Conservation (phyloP, 2,888 invertebrate species). For the Drosophila imparisetae region DNA sequence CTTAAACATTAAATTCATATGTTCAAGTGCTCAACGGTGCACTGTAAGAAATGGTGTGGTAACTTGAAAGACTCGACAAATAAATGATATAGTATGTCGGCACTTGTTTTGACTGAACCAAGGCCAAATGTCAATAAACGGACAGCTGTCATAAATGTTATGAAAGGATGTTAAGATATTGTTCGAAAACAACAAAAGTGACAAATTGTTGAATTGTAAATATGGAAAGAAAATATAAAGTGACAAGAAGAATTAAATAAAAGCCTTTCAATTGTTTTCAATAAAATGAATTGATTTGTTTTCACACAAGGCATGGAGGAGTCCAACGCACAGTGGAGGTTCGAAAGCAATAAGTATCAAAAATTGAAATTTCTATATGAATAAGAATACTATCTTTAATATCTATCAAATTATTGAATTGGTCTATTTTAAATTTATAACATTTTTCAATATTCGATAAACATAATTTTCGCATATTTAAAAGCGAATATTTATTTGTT, state of each 20-base stretch:
- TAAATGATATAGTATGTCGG: neutral
- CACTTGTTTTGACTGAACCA: slow-evolving; percentile 4
- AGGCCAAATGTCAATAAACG: slow-evolving; percentile 29
- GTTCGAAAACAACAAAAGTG: slow-evolving; percentile 24
- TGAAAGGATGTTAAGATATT: slow-evolving; percentile 34
- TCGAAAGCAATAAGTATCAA: neutral
- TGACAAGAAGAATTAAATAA: slow-evolving; percentile 23
- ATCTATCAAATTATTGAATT: neutral
- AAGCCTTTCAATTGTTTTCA: slow-evolving; percentile 73
- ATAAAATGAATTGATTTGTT: slow-evolving; percentile 78
- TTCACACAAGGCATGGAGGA: slow-evolving; percentile 46
- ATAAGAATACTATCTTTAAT: neutral
- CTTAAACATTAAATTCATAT: slow-evolving; percentile 41
- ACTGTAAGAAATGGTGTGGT: slow-evolving; percentile 31
- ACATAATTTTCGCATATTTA: neutral
- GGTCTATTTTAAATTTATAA: neutral
- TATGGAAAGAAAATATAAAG: neutral
- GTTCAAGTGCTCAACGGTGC: slow-evolving; percentile 40
- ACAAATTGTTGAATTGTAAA: slow-evolving; percentile 17
- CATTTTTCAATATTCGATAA: neutral
- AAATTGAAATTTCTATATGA: neutral
- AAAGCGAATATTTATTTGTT: neutral
- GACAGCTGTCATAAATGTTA: slow-evolving; percentile 26
- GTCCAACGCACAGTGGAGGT: slow-evolving; percentile 11
- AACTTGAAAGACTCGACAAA: neutral